Evolutionary conservation across 2,797 vertebrate genomes (phyloP).

Genomic region (Acanthurus leucopareius): DNA sequence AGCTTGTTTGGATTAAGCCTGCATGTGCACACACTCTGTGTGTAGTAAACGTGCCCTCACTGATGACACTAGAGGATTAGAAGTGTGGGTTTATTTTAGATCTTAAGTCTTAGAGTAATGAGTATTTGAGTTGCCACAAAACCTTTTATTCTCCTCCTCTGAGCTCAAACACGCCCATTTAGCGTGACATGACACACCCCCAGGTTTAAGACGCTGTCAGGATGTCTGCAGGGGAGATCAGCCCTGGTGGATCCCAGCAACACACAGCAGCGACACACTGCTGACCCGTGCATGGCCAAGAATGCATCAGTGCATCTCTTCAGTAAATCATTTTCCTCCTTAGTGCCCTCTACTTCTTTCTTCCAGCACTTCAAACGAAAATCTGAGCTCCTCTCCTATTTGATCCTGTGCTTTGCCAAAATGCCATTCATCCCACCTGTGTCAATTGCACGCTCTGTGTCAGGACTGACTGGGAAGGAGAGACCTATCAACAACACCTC

Average conservation of each 20-base stretch:
- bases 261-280: slow-evolving; percentile 5
- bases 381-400: slow-evolving; percentile 73
- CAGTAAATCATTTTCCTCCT: slow-evolving; percentile 35
- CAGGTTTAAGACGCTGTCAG: slow-evolving; percentile 41
- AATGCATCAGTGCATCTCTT: slow-evolving; percentile 57
- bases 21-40: slow-evolving; percentile 44
- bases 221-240: slow-evolving; percentile 17
- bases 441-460: slow-evolving; percentile 58
- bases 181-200: slow-evolving; percentile 40
- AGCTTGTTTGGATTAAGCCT: slow-evolving; percentile 44
- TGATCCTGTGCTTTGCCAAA: slow-evolving; percentile 77
- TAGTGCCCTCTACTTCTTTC: slow-evolving; percentile 31
- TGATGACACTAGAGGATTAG: slow-evolving; percentile 69
- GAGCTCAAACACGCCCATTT: slow-evolving; percentile 22
- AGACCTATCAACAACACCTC: slow-evolving; percentile 28
- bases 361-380: slow-evolving; percentile 60
- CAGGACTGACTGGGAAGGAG: slow-evolving; percentile 62
- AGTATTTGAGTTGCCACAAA: slow-evolving; percentile 52
- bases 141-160: slow-evolving; percentile 1
- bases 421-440: slow-evolving; percentile 84
- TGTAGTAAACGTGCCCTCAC: slow-evolving; percentile 57
- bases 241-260: slow-evolving; percentile 29
- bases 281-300: slow-evolving; percentile 66
- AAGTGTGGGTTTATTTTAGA: slow-evolving; percentile 74
- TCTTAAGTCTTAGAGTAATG: slow-evolving; percentile 67